Evolutionary conservation across 1,140 invertebrate genomes (phyloP), one percentile per base, ranked within the genome.

Genomic region (Trichonephila inaurata): DNA sequence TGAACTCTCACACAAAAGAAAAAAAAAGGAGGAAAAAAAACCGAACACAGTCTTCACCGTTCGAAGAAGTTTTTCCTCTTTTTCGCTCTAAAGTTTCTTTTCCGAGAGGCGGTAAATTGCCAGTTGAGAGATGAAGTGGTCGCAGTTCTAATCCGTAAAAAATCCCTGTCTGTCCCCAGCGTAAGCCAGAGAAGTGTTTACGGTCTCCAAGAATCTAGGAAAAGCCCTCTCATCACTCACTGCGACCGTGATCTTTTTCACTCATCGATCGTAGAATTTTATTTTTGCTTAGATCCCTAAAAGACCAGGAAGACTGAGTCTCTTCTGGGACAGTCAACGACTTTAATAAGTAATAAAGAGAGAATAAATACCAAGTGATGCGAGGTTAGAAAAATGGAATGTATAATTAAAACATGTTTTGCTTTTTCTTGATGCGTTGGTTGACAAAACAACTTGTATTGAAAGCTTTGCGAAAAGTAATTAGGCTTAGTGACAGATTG

Each of bases 111-210:
- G 87, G 87, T 89, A 89, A 89, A 89, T 89, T 89, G 87, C 87
- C 18, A 69, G 58, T 44, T 66, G 87, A 89, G 87, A 28, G 87
- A 89, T 72, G 24, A 33, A 72, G 64, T 19, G 64, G 64, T 64
- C 64, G 33, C 58, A 16, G 18, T 89, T 40, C 64, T 89, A 89
- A 89, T 89, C 87, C 87, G 40, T 44, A 44, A 66, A 89, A 89
- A 64, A 89, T 89, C 87, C 87, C 87, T 19, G 61, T 64, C 86
- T 88, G 86, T 88, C 86, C 60, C 62, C 0, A 19, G 60, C 51
- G 85, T 62, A 87, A 87, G 85, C 86, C 24, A 7, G 18, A 89
- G 87, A 89, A 89, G 87, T 89, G 87, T 89, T 89, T 89, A 89
- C 87, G 87, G 62, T 44, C 21, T 28, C 51, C 44, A 89, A 24